Evolutionary conservation across 2,888 invertebrate genomes (phyloP), one percentile per base, ranked within the genome.

Genomic region (Eristalis tenax): DNA sequence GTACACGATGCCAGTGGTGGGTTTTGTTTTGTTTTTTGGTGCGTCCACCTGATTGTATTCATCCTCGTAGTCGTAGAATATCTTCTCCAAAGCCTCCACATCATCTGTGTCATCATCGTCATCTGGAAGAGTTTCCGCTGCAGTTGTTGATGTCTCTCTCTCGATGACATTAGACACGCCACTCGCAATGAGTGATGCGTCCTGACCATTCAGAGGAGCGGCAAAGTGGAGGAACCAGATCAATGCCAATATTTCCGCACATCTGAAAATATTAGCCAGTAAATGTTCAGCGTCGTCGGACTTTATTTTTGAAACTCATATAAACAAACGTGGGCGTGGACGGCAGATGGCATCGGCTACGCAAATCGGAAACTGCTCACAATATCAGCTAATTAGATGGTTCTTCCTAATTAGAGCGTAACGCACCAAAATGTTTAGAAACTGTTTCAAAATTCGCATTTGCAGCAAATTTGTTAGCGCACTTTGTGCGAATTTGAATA

Each of bases 1-100:
- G 75, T 90, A 91, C 1, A 90, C 90, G 18, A 82, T 89, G 15
- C 92, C 92, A 11, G 90, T 63, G 75, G 89, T 50, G 87, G 88
- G 10, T 81, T 89, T 11, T 65, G 83, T 75, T 89, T 87, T n/a
- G 84, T 90, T 83, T 64, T 35, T 11, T 4, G 26, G 18, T 22
- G 75, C 76, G 8, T 23, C 83, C 23, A 76, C 88, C 40, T 89
- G 90, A 77, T 89, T 90, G 8, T 74, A 89, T 59, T 90, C 90
- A 18, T 91, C 91, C 3, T 79, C 89, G 38, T 91, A 91, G 32
- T 91, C 91, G 26, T 87, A 83, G 15, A 76, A 43, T 6, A 71
- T 2, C 63, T 75, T 83, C 10, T 79, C 68, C 5, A 0, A 56
- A 8, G n/a, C 73, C 4, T 68, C 26, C 32, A 90, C 90, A 22